Percentiles rank a stretch among this genome's conserved stretches.
phyloP scores from a whole-genome alignment of 2,797 vertebrate species.

The Diglossa cyanea region DNA sequence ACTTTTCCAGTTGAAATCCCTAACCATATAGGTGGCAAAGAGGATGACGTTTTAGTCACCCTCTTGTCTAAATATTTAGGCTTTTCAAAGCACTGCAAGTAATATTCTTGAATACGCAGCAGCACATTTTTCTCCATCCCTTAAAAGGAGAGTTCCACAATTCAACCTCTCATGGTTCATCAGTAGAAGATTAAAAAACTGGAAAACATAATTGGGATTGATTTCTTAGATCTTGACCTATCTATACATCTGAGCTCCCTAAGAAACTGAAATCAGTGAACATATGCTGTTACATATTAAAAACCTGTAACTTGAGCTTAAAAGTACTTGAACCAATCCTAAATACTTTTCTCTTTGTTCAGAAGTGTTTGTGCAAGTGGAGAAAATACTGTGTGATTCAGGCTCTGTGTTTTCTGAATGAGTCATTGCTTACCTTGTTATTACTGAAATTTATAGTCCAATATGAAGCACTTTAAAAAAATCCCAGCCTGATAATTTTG shows the following conservation, averaged over 20 bases:
- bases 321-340: constrained; percentile 13
- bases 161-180: not conserved
- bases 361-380: constrained; percentile 12
- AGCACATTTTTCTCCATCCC: not conserved
- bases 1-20: not conserved
- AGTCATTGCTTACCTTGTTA: not conserved
- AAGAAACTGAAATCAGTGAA: not conserved
- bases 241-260: not conserved
- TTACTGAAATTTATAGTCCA: not conserved
- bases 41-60: not conserved
- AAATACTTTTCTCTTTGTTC: constrained; percentile 9
- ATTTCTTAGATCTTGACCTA: constrained; percentile 14
- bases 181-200: not conserved
- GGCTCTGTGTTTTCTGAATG: not conserved
- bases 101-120: not conserved
- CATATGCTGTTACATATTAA: not conserved
- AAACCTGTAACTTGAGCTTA: constrained; percentile 9
- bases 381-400: not conserved
- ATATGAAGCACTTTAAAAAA: not conserved
- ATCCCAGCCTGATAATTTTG: not conserved
- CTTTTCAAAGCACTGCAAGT: not conserved
- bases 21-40: not conserved
- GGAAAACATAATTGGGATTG: not conserved
- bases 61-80: not conserved
- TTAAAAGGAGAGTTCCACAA: not conserved